Evolutionary conservation across 2,797 vertebrate genomes (phyloP).

Genomic region (Philypnodon macrostomus): DNA sequence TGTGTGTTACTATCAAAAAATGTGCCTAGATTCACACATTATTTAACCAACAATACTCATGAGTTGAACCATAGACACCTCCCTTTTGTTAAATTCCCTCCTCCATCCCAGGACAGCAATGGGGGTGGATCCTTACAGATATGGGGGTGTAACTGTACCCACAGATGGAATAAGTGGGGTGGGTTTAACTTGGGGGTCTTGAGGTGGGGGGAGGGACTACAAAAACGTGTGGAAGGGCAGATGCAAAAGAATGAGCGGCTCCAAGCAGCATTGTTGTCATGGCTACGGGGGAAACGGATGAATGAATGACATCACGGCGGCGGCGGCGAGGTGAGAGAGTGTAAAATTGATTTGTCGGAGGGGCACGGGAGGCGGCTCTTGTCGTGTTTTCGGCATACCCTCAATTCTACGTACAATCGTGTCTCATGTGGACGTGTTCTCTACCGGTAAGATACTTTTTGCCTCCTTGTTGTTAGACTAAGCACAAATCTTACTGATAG

Average conservation of each 20-base stretch:
- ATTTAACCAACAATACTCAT: no score
- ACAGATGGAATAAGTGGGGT: slow-evolving; percentile 56
- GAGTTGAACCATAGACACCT: slow-evolving; percentile 37
- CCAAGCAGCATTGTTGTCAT: slow-evolving; percentile 86
- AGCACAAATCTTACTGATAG: slow-evolving; percentile 9
- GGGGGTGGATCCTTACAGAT: slow-evolving; percentile 26
- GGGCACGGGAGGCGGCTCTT: slow-evolving; percentile 77
- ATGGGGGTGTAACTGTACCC: slow-evolving; percentile 64
- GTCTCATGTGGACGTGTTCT: slow-evolving; percentile 53
- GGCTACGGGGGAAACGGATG: slow-evolving; percentile 86
- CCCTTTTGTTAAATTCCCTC: slow-evolving; percentile 31
- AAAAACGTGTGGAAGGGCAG: slow-evolving; percentile 34
- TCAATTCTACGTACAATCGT: slow-evolving; percentile 34
- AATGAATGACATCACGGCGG: slow-evolving; percentile 90
- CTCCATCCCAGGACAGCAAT: slow-evolving; percentile 13
- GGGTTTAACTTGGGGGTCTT: slow-evolving; percentile 51
- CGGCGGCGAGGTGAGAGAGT: slow-evolving; percentile 86
- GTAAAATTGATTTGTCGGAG: slow-evolving; percentile 93
- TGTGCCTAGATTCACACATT: no score
- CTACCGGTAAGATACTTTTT: slow-evolving; percentile 60
- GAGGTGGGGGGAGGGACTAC: slow-evolving; percentile 48
- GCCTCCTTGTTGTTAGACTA: slow-evolving; percentile 5
- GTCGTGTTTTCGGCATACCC: slow-evolving; percentile 68
- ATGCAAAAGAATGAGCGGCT: slow-evolving; percentile 61
- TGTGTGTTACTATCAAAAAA: no score